A percentile compares a stretch with the other conserved stretches of the same genome.
phyloP scores from a whole-genome alignment of 1,140 invertebrate species.

The Drosophila suzukii region DNA sequence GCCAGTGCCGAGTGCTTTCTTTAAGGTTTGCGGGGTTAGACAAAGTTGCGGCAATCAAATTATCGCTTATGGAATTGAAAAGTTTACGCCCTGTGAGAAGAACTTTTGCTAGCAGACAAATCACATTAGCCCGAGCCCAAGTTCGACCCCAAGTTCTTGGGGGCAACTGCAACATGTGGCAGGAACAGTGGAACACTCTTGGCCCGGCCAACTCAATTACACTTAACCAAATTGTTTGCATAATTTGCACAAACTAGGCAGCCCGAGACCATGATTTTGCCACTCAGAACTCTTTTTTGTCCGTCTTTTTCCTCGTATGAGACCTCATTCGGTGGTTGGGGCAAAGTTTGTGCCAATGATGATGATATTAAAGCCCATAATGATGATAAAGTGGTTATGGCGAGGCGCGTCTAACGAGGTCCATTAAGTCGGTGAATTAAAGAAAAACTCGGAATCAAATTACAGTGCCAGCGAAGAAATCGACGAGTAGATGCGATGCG shows the following conservation, averaged over 20 bases:
- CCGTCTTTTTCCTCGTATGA: neutral
- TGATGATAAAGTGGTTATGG: conserved; percentile 32
- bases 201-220: conserved; percentile 32
- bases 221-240: conserved; percentile 49
- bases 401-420: conserved; percentile 58
- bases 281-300: conserved; percentile 11
- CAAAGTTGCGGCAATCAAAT: conserved; percentile 63
- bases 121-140: conserved; percentile 23
- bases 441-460: conserved; percentile 54
- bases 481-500: conserved; percentile 52
- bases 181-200: conserved; percentile 1
- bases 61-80: conserved; percentile 53
- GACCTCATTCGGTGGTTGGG: conserved; percentile 9
- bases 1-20: neutral
- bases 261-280: conserved; percentile 15
- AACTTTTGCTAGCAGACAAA: conserved; percentile 42
- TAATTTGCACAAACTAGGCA: conserved; percentile 34
- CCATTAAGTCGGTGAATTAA: conserved; percentile 48
- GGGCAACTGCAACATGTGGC: conserved; percentile 32
- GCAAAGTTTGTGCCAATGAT: conserved; percentile 18
- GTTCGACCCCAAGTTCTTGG: conserved; percentile 1
- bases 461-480: conserved; percentile 35
- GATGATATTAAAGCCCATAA: conserved; percentile 29
- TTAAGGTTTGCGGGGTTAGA: neutral
- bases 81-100: conserved; percentile 32